Conservation (phyloP, 2,113 vertebrate species). For the Sisor rabdophorus region DNA sequence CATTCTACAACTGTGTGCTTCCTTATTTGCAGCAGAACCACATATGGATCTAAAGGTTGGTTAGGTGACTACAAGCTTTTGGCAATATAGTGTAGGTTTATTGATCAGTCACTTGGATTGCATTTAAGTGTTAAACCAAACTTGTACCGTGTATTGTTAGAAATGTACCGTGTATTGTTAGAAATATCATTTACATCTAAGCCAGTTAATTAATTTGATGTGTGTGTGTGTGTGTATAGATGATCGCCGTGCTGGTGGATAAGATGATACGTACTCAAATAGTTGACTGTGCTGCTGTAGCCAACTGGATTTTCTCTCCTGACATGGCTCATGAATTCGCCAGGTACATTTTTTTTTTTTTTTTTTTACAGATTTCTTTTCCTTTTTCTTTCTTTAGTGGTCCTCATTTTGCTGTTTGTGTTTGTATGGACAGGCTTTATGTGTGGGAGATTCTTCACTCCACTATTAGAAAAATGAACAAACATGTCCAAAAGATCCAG, state of each 20-base stretch:
- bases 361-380: neutral
- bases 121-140: neutral
- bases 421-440: conserved; percentile 74
- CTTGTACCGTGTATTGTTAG: too few species aligned
- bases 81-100: too few species aligned
- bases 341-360: conserved; percentile 68
- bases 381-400: neutral
- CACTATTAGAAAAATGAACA: conserved; percentile 98
- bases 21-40: too few species aligned
- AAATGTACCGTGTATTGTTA: neutral
- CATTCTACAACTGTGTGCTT: too few species aligned
- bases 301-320: conserved; percentile 98
- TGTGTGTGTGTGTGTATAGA: conserved; percentile 63
- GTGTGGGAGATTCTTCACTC: conserved; percentile 97
- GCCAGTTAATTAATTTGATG: neutral
- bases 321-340: conserved; percentile 95
- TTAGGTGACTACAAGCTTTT: too few species aligned
- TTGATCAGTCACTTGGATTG: neutral
- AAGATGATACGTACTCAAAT: conserved; percentile 97
- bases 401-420: neutral
- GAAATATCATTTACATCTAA: neutral
- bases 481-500: conserved; percentile 96
- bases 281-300: conserved; percentile 94
- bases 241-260: conserved; percentile 92
- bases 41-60: too few species aligned